Evolutionary conservation across 2,797 vertebrate genomes (phyloP).

Genomic region (Anguilla anguilla): DNA sequence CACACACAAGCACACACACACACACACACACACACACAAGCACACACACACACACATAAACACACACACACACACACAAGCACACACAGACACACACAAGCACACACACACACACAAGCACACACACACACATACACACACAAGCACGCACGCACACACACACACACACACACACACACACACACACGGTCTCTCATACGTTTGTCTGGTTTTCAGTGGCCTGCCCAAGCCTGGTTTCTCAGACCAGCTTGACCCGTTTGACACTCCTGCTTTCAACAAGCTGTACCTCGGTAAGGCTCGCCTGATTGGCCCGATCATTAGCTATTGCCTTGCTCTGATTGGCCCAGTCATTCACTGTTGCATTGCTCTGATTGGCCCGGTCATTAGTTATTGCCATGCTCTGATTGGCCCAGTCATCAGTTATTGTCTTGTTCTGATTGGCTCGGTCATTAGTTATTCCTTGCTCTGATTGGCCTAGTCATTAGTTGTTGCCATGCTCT

Average conservation of each 20-base stretch:
- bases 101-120: no score
- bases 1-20: no score
- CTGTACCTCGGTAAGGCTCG: slow-evolving; percentile 86
- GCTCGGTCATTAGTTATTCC: not conserved
- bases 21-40: no score
- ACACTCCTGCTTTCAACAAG: slow-evolving; percentile 87
- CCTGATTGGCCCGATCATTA: not conserved
- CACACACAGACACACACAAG: no score
- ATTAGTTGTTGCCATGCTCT: not conserved
- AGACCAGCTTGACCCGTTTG: slow-evolving; percentile 85
- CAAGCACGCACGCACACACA: no score
- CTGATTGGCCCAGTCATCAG: not conserved
- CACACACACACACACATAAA: not conserved
- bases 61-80: not conserved
- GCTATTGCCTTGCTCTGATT: not conserved
- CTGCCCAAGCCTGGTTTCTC: slow-evolving; percentile 82
- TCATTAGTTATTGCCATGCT: not conserved
- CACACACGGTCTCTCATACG: not conserved
- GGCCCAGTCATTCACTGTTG: not conserved
- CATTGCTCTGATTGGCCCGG: not conserved
- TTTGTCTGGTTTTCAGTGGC: slow-evolving; percentile 59
- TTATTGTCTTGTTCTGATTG: not conserved
- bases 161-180: not conserved
- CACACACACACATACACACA: no score
- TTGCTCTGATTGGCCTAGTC: not conserved